Base-by-base conservation (phyloP, 1,140 invertebrate genomes). In the Himalopsyche phryganea region DNA sequence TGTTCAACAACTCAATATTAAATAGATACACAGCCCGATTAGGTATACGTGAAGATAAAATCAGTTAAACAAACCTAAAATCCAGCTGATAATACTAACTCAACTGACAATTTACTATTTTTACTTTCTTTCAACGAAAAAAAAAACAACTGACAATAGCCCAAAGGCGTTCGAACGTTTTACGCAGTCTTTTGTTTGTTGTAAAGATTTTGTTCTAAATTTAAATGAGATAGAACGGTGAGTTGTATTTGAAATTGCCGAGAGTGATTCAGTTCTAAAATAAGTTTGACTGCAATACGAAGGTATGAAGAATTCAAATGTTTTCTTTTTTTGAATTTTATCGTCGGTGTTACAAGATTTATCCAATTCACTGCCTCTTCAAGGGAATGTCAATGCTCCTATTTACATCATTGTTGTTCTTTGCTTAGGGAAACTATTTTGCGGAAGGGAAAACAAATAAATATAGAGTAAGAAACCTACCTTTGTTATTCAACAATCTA, bases 111-210 rank as follows among this genome's bases (percentile, higher is more conserved):
- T 33, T 45, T 28, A 47, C 52, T 55, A 55, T 55, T 55, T 55
- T 48, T 55, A 55, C 52, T 40, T 46, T 20, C 35, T 11, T 17
- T 9, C n/a, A 14, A 14, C 18, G n/a, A 53, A 45, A 53, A 47
- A 55, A 38, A 23, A 47, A 47, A 2, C 42, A 4, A 19, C 15
- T 15, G 41, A 53, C 50, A 53, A 45, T 53, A 53, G 33, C 28
- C 13, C 40, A 46, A 42, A 60, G 58, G 50, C 58, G 58, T 60
- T 60, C 58, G 46, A 60, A 49, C 50, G 58, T 47, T 54, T 54
- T 46, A 54, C 40, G 32, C 46, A 54, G 48, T 51, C 51, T 55
- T 61, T 61, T 61, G 47, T 46, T 50, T 41, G 23, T 20, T 47
- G 46, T 38, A 38, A 41, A 49, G 53, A 56, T 52, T 28, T 7